Conservation (phyloP, 92 coral and sea anemone species). For the Pocillopora meandrina region DNA sequence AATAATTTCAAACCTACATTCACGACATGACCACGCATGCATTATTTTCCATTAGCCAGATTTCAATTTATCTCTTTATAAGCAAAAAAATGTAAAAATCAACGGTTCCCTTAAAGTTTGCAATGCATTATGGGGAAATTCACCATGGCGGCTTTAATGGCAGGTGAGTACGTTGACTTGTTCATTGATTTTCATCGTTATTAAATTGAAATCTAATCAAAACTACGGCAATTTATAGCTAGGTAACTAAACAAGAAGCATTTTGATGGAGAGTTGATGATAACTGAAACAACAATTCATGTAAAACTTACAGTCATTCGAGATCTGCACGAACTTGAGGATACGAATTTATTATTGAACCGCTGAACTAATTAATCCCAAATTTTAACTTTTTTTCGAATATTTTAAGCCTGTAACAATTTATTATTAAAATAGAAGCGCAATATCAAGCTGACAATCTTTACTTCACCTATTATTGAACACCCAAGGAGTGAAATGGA, state of each 20-base stretch:
- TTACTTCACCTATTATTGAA: slow-evolving; percentile 5
- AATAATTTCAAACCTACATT: no score
- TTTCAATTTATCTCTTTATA: no score
- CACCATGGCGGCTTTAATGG: no score
- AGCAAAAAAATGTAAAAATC: no score
- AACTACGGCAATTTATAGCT: neutral
- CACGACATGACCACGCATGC: no score
- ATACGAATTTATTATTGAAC: neutral
- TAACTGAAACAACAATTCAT: neutral
- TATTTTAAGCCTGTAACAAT: slow-evolving; percentile 13
- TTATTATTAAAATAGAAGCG: neutral
- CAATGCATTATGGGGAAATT: no score
- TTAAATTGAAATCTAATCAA: slow-evolving; percentile 5
- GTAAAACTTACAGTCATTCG: neutral
- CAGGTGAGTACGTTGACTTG: neutral
- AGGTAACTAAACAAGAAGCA: neutral
- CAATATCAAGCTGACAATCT: slow-evolving; percentile 1
- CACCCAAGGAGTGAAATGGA: slow-evolving; percentile 14
- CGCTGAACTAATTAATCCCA: neutral
- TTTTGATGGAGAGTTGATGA: neutral
- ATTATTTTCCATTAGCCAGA: no score
- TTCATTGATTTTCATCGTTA: slow-evolving; percentile 11
- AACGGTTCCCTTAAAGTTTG: no score
- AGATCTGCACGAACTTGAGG: neutral
- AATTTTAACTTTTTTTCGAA: neutral